phyloP scores from a whole-genome alignment of 2,888 invertebrate species.

The Portevinia maculata region DNA sequence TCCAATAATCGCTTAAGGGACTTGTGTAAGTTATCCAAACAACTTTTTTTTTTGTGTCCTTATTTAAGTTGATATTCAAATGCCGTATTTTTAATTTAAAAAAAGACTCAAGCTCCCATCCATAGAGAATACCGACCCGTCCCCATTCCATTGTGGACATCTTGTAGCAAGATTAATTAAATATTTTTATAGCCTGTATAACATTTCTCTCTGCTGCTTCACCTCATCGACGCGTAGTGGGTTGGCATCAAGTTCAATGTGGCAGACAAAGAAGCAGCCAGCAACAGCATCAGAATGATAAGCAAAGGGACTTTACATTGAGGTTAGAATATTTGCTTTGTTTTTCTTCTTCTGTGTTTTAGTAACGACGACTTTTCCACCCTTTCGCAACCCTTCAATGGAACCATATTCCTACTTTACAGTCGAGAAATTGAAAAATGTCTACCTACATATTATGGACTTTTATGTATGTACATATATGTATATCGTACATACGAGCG shows the following conservation, averaged over 20 bases:
- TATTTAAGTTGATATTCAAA: slow-evolving; percentile 40
- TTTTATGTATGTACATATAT: too few species aligned
- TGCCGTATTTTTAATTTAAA: slow-evolving; percentile 16
- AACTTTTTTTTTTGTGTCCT: neutral
- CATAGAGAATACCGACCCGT: slow-evolving; percentile 14
- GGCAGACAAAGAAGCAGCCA: slow-evolving; percentile 35
- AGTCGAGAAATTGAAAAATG: slow-evolving; percentile 30
- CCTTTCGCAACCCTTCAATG: slow-evolving; percentile 10
- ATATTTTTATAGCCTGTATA: slow-evolving; percentile 65
- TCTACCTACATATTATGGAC: too few species aligned
- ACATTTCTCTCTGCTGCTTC: neutral
- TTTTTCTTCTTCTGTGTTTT: neutral
- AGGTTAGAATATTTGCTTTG: slow-evolving; percentile 47
- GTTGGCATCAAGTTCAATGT: slow-evolving; percentile 53
- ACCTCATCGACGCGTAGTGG: neutral
- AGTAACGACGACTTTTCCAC: slow-evolving; percentile 18
- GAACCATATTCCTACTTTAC: slow-evolving; percentile 12
- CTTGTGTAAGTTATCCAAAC: slow-evolving; percentile 6
- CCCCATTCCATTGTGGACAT: slow-evolving; percentile 40
- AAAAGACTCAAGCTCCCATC: neutral
- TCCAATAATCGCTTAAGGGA: slow-evolving; percentile 47
- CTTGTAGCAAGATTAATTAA: slow-evolving; percentile 68
- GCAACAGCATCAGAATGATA: slow-evolving; percentile 42
- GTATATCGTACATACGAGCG: too few species aligned
- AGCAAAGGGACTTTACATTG: slow-evolving; percentile 49